These are phyloP conservation scores for Phenganax marumi DNA, from an alignment of 92 coral and sea anemone genomes.

Conservation along the genomic window DNA sequence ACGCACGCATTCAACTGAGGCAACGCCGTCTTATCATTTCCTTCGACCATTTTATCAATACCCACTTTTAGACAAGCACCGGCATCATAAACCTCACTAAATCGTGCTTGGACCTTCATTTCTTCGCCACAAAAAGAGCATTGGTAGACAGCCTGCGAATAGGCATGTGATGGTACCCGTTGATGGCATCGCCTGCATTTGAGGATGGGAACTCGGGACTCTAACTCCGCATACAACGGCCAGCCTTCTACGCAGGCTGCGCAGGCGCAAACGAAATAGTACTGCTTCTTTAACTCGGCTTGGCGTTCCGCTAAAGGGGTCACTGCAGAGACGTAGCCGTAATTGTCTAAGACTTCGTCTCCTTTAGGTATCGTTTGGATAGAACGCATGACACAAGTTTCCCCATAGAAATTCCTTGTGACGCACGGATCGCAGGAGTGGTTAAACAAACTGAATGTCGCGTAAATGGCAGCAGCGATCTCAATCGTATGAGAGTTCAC, in stretches of 20 bases:
- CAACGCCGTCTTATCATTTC: slow-evolving; percentile 66
- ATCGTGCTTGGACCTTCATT: slow-evolving; percentile 57
- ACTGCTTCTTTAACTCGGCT: slow-evolving; percentile 64
- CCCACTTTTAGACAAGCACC: slow-evolving; percentile 59
- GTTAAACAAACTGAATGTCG: slow-evolving; percentile 83
- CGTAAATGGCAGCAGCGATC: slow-evolving; percentile 91
- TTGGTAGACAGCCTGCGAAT: neutral
- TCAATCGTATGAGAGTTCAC: slow-evolving; percentile 84
- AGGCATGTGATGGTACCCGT: slow-evolving; percentile 22
- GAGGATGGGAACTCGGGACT: slow-evolving; percentile 9
- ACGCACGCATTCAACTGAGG: slow-evolving; percentile 69
- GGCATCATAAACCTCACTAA: slow-evolving; percentile 51
- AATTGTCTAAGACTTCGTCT: slow-evolving; percentile 83
- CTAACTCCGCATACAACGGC: slow-evolving; percentile 76
- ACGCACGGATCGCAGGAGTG: slow-evolving; percentile 95
- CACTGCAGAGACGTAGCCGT: slow-evolving; percentile 86
- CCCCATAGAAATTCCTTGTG: slow-evolving; percentile 92
- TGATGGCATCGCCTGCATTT: slow-evolving; percentile 31
- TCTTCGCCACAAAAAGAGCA: slow-evolving; percentile 31
- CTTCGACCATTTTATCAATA: slow-evolving; percentile 69
- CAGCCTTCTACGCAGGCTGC: slow-evolving; percentile 67
- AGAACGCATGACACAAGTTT: slow-evolving; percentile 82
- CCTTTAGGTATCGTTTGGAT: slow-evolving; percentile 74
- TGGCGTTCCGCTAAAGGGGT: slow-evolving; percentile 65
- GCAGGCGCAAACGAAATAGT: slow-evolving; percentile 78